A percentile compares a stretch with the other conserved stretches of the same genome.
Evolutionary conservation across 2,797 vertebrate genomes (phyloP).

Genomic region (Neomorphus geoffroyi): DNA sequence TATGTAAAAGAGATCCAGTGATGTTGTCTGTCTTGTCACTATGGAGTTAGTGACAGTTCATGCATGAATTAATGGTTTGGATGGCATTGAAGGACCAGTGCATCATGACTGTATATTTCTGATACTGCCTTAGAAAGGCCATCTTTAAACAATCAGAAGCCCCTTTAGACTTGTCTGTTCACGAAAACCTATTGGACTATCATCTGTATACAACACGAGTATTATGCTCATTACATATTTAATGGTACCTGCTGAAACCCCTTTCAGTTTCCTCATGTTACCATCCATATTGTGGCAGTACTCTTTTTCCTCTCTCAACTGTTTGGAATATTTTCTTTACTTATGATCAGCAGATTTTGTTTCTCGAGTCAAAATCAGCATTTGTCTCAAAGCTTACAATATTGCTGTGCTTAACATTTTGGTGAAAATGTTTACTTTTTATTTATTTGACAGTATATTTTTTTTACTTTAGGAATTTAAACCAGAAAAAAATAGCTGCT

Average conservation of each 20-base stretch:
- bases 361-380: not conserved
- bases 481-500: not conserved
- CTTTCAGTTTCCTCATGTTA: not conserved
- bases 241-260: not conserved
- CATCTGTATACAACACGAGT: fast-evolving
- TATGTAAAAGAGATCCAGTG: not conserved
- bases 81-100: not conserved
- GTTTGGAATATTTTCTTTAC: not conserved
- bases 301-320: not conserved
- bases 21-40: not conserved
- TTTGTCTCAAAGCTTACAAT: not conserved
- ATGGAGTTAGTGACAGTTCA: not conserved
- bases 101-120: not conserved
- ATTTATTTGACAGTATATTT: not conserved
- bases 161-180: not conserved
- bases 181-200: not conserved
- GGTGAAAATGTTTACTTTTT: not conserved
- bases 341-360: not conserved
- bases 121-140: not conserved
- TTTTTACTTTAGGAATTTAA: not conserved
- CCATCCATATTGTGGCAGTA: not conserved
- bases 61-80: not conserved
- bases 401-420: not conserved
- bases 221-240: not conserved
- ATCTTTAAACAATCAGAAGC: not conserved